Percentiles rank a stretch among this genome's conserved stretches.
phyloP scores from a whole-genome alignment of 1,140 invertebrate genomes.

The Maconellicoccus hirsutus region DNA sequence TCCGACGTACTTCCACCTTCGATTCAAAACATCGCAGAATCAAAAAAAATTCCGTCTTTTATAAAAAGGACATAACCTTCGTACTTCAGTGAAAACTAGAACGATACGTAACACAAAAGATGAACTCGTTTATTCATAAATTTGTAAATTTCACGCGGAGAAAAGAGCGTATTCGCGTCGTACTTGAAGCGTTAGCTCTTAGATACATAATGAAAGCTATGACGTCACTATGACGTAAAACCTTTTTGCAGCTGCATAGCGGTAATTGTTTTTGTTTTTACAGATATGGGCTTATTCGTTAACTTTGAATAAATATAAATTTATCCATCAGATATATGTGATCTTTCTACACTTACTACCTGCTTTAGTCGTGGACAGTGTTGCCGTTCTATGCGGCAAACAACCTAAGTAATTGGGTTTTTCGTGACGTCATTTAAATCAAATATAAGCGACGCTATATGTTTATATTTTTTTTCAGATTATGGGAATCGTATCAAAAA shows the following conservation, averaged over 20 bases:
- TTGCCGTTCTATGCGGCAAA: slow-evolving; percentile 45
- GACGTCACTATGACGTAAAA: background rate
- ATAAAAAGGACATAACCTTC: no score
- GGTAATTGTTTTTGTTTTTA: slow-evolving; percentile 20
- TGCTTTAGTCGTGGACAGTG: slow-evolving; percentile 50
- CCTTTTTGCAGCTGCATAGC: background rate
- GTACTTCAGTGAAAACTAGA: no score
- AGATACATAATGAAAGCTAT: background rate
- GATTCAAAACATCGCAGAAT: no score
- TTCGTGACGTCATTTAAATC: no score
- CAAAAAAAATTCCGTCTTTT: no score
- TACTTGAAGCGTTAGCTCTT: background rate
- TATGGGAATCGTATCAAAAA: slow-evolving; percentile 59
- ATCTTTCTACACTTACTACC: slow-evolving; percentile 51
- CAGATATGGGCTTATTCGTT: slow-evolving; percentile 44
- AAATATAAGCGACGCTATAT: no score
- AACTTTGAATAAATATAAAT: slow-evolving; percentile 40
- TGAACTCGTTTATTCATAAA: background rate
- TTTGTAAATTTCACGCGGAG: background rate
- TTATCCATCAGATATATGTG: slow-evolving; percentile 40
- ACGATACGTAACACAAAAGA: background rate
- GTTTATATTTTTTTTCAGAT: slow-evolving; percentile 34
- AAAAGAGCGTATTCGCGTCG: background rate
- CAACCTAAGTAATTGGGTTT: slow-evolving; percentile 38
- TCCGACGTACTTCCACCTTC: no score